These are phyloP conservation scores for Conopomorpha cramerella DNA, from an alignment of 1,140 invertebrate genomes.

Conservation along the genomic window DNA sequence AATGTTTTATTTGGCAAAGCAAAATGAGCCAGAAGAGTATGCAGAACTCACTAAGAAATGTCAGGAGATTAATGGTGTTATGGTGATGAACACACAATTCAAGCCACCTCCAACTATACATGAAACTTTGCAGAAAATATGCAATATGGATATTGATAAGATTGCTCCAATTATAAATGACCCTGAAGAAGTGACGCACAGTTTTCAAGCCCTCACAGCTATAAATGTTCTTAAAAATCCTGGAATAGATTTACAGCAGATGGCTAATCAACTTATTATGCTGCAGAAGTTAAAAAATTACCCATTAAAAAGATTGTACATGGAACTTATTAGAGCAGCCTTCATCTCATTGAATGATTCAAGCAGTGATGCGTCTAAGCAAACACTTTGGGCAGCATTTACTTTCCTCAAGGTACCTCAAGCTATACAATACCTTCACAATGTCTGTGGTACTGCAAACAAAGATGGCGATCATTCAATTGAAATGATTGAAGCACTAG, in stretches of 20 bases:
- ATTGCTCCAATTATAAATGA: slow-evolving; percentile 61
- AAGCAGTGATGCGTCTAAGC: slow-evolving; percentile 70
- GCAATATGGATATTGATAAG: slow-evolving; percentile 66
- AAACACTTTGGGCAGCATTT: slow-evolving; percentile 91
- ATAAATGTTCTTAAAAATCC: slow-evolving; percentile 77
- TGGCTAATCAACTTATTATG: slow-evolving; percentile 81
- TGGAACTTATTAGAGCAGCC: slow-evolving; percentile 87
- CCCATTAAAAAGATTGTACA: slow-evolving; percentile 74
- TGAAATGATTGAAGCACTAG: slow-evolving; percentile 81
- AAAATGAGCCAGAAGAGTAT: slow-evolving; percentile 72
- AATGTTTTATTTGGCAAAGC: slow-evolving; percentile 81
- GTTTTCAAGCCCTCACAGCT: slow-evolving; percentile 74
- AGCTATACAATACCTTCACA: slow-evolving; percentile 73
- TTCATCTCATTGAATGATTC: slow-evolving; percentile 86
- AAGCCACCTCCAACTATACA: slow-evolving; percentile 63
- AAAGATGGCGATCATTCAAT: slow-evolving; percentile 69
- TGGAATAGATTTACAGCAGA: slow-evolving; percentile 74
- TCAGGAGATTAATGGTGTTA: slow-evolving; percentile 68
- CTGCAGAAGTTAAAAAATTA: slow-evolving; percentile 82
- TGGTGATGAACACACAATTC: slow-evolving; percentile 63
- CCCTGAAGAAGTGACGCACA: slow-evolving; percentile 72
- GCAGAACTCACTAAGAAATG: slow-evolving; percentile 73
- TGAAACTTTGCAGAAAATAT: slow-evolving; percentile 65
- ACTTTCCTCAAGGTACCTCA: slow-evolving; percentile 89
- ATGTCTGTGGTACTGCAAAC: slow-evolving; percentile 52